Conservation (phyloP, 2,797 vertebrate species). For the Danio tinwini region DNA sequence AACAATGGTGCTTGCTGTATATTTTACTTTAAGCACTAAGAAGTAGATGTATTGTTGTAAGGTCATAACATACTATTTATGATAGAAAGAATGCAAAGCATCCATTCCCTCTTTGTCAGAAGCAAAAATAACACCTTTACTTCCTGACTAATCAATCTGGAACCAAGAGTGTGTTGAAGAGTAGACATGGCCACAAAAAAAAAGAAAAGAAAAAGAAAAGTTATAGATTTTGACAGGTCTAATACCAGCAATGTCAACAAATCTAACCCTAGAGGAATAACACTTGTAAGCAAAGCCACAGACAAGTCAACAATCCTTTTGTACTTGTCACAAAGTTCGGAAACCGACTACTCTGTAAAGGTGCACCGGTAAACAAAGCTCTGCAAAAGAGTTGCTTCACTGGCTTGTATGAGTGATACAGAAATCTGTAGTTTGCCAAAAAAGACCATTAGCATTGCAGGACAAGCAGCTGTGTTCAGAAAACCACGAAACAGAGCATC, state of each 20-base stretch:
- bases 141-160: not conserved
- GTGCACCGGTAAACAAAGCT: slow-evolving; percentile 1
- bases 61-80: not conserved
- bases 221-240: no score
- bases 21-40: not conserved
- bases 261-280: not conserved
- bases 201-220: no score
- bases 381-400: not conserved
- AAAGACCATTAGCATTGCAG: not conserved
- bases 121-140: slow-evolving; percentile 12
- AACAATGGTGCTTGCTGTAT: not conserved
- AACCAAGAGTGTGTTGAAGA: no score
- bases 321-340: not conserved
- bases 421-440: slow-evolving; percentile 9
- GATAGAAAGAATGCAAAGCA: not conserved
- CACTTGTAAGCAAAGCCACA: slow-evolving; percentile 1
- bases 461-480: not conserved
- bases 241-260: not conserved
- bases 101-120: not conserved
- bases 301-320: not conserved
- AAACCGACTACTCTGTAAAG: not conserved
- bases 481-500: slow-evolving; percentile 1
- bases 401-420: not conserved
- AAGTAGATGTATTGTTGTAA: not conserved
- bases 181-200: no score